Conservation (phyloP, 2,888 invertebrate genomes). For the Ischnus inquisitorius region DNA sequence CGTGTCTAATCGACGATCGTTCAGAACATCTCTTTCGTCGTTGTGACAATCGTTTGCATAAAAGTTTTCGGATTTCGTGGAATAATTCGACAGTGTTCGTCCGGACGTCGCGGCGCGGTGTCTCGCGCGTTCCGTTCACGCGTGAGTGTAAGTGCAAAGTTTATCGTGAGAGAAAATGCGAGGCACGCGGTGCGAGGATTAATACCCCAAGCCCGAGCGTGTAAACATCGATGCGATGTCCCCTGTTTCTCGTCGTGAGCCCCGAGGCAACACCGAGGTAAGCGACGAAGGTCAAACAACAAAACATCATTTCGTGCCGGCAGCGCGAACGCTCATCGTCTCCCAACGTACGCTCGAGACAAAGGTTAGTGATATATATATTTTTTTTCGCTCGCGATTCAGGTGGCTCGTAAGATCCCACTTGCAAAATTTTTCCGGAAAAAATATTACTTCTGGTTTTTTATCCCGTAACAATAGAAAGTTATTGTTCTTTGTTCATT, state of each 20-base stretch:
- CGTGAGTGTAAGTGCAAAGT: not conserved
- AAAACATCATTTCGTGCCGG: no score
- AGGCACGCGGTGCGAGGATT: not conserved
- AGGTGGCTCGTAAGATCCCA: not conserved
- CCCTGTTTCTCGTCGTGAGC: no score
- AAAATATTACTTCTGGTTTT: no score
- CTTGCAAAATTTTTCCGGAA: not conserved
- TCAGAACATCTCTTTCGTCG: not conserved
- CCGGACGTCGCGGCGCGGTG: not conserved
- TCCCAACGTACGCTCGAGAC: not conserved
- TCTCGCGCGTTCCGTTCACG: not conserved
- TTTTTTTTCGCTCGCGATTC: not conserved
- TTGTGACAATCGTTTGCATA: not conserved
- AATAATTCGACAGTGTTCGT: not conserved
- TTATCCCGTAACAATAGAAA: no score
- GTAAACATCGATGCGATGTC: not conserved
- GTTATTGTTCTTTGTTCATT: no score
- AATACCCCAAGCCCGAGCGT: not conserved
- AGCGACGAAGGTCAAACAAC: no score
- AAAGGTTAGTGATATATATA: slow-evolving; percentile 1
- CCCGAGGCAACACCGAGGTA: no score
- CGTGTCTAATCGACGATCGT: not conserved
- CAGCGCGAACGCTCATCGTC: not conserved
- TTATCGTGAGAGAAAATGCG: not conserved
- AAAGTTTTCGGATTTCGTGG: not conserved